Evolutionary conservation across 2,888 invertebrate genomes (phyloP), one percentile per base, ranked within the genome.

Genomic region (Mycalesis mineus): DNA sequence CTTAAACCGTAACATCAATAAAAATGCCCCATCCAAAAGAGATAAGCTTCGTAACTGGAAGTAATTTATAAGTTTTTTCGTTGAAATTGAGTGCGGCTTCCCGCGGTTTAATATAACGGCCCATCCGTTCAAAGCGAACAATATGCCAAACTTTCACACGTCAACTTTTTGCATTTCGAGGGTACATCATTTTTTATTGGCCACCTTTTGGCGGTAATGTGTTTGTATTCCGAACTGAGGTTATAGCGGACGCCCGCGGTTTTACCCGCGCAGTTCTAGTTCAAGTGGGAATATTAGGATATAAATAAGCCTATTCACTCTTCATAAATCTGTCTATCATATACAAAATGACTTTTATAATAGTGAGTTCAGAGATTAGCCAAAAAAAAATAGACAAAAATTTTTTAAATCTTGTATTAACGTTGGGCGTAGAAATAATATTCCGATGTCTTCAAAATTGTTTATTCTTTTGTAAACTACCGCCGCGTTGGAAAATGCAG

Each of bases 61-160:
- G 73, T 69, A 72, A 75, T 78, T 78, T 74, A 73, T 73, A 77
- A 86, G 79, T 82, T 86, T 81, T 47, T 83, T 82, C 78, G 78
- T 74, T 81, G 83, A 85, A 86, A 86, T 85, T 83, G 85, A 87
- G 84, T 82, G 79, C 71, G 75, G 76, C 65, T 63, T 72, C 72
- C 75, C 75, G 68, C 67, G 70, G 77, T 83, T 86, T 84, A 85
- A 86, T 87, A 84, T 80, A 82, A 86, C 74, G 74, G 70, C 78
- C 79, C 84, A 80, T 84, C 82, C 74, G 77, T 80, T 77, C 75
- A 73, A 77, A 57, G 64, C 59, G 69, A 76, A 78, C 78, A 82
- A 80, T 80, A 80, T 77, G 75, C 74, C 78, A 68, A 83, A 83
- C 74, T 85, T 84, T 78, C 74, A 75, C 76, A 75, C 79, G 69